Evolutionary conservation across 2,113 vertebrate genomes (phyloP), one percentile per base, ranked within the genome.

Genomic region (Sinocyclocheilus rhinocerous): DNA sequence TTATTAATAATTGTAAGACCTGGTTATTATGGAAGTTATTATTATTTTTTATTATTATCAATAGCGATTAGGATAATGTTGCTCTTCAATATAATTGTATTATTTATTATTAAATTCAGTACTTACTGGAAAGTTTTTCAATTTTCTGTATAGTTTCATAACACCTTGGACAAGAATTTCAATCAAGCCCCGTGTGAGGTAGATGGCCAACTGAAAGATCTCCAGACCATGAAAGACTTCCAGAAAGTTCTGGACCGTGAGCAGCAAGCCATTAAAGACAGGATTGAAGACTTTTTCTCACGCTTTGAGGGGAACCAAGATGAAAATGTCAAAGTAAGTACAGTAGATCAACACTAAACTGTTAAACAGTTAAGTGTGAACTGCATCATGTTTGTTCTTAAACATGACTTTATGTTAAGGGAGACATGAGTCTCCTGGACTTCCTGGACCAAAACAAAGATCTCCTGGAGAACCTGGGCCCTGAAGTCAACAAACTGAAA

Each of bases 201-300:
- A 9, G 73, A 88, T 7, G 55, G 78, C 22, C 85, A 89, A 11
- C 22, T 12, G 20, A 12, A 55, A 8, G 22, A 39, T 48, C 0
- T 87, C 11, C 10, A 65, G 29, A 42, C 59, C 12, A 4, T 89
- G 15, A 9, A 78, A 26, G 42, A 59, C 6, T 2, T 0, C 18
- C 87, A 87, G 48, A 78, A 70, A 36, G 65, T 90, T n/a, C 77
- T 87, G 18, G 36, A 89, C n/a, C 59, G 78, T 39, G 92, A 92
- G 48, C 90, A 90, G 18, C 52, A 90, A 3, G 86, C 87, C 5
- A 9, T 91, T 84, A 92, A 90, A 77, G 91, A 92, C 15, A 92
- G 87, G 90, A 88, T 92, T 76, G 84, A 92, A 33, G 67, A 11
- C 12, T 42, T 92, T 50, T 5, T 81, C 26, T 16, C 82, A 4